Base-by-base conservation (phyloP, 2,888 invertebrate genomes). In the Papilio protenor region DNA sequence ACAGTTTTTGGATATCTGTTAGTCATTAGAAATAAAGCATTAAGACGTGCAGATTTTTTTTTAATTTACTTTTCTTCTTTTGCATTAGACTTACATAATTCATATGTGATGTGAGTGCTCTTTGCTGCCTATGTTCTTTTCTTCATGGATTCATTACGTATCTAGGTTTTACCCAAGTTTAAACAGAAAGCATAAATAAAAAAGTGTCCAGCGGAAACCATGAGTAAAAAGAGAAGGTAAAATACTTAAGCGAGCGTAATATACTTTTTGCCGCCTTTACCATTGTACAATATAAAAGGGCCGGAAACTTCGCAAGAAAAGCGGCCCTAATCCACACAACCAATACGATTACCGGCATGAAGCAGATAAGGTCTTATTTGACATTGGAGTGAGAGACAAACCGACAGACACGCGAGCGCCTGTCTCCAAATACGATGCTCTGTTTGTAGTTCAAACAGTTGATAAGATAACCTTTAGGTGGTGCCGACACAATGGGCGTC, bases 401-500 rank as follows among this genome's bases (percentile, higher is more conserved):
- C 91, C 89, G 88, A 91, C 91, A 94, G 94, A 93, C 94, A 90
- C 86, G 84, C 90, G 87, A 90, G 93, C 92, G 94, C 93, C 92
- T 90, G 90, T 92, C 92, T 88, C 89, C 90, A 92, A 92, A 92
- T 87, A 91, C 89, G 92, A 83, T 83, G 85, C 80, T 80, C 84
- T 93, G 90, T 94, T 92, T 93, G 90, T 81, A 84, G 87, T 86
- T 88, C 92, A 94, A 94, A 94, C 89, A 93, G 84, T 86, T 92
- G 94, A 94, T 94, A 94, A 94, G 94, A 92, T 93, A 91, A 91
- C 91, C 92, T 93, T 93, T 94, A 88, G 89, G 87, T 88, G 85
- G 88, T 86, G 92, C 94, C 94, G 94, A 90, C 94, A 94, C 94
- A 94, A 94, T 94, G 90, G 89, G 85, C 86, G 84, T 87, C 81